Base-by-base conservation (phyloP, 1,140 invertebrate species). In the Lordiphosa stackelbergi region DNA sequence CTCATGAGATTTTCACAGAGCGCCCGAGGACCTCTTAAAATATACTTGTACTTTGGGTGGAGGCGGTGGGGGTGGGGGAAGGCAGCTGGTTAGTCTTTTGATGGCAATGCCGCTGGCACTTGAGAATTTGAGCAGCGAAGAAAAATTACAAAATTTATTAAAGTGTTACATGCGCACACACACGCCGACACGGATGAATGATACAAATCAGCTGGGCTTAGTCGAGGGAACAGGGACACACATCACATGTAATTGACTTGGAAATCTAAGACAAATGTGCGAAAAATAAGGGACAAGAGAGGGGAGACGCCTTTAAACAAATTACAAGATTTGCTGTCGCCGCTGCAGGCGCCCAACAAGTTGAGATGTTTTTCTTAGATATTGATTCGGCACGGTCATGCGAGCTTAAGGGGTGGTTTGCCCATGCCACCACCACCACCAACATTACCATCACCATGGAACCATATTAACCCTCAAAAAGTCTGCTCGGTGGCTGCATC, bases 71-170 rank as follows among this genome's bases (percentile, higher is more conserved):
- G 6, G 13, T 8, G 11, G 16, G 34, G 28, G n/a, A 4, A 34
- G 22, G 37, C 5, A 10, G 11, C 40, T 46, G 65, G 62, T 59
- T 59, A 52, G 64, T 55, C 55, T 70, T 70, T 71, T 75, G 71
- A 73, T 71, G 73, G 63, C 66, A 61, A 34, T n/a, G 57, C 72
- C 57, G 19, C 42, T 11, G 41, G 38, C 13, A 24, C 9, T 38
- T 35, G n/a, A 36, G 10, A 61, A 40, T 49, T 63, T 58, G 41
- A 73, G 53, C 24, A 37, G 40, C 42, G 13, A 69, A 69, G 73
- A 81, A 79, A 74, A 79, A 78, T 79, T 74, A 81, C 74, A 74
- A 79, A 70, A 78, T 70, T 63, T 79, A 73, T 78, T 63, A 66
- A 75, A 75, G 72, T 70, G 57, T 79, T 73, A 36, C 54, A 40